Evolutionary conservation across 2,797 vertebrate species (phyloP), one percentile per base, ranked within the genome.

Genomic region (Pogonophryne albipinna): DNA sequence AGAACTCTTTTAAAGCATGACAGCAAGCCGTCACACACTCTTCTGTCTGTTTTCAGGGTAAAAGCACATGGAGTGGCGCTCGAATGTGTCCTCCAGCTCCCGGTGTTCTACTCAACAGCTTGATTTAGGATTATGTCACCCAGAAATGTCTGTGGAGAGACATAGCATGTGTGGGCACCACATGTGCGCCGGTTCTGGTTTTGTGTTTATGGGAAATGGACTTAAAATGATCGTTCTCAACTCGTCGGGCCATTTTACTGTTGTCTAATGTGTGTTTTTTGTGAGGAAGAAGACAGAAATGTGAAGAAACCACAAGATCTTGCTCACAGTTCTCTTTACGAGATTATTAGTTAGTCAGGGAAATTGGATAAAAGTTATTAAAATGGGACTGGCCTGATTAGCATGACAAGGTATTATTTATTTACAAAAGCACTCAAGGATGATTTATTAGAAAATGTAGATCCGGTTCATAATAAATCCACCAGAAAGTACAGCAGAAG

Each of bases 131-230:
- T 90, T 75, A 78, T 73, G 56, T 88, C 84, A 87, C 45, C 51
- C 58, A 68, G 65, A 74, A 73, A 63, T 58, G 79, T 75, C 27
- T 7, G 55, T 62, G 56, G 70, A 53, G 34, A 55, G 60, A 38
- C 34, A 19, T 34, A 58, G 69, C 53, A 65, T 77, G 84, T 83
- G 86, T 87, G 85, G 80, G 73, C 74, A 76, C 79, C 61, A 68
- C 34, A 38, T 38, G 34, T 74, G 13, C 0, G 12, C 34, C 20
- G 20, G 20, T 23, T 58, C 34, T 50, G 5, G 4, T 44, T 68
- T 57, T 23, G 31, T 41, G 62, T 75, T 66, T 51, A 66, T 55
- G 41, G 50, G 46, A 71, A 74, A 70, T 71, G 55, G 41, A 79
- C 34, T 47, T 7, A 38, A 50, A 41, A 7, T 44, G 53, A 42